Conservation (phyloP, 2,797 vertebrate species). For the Oryzias dopingdopingensis region DNA sequence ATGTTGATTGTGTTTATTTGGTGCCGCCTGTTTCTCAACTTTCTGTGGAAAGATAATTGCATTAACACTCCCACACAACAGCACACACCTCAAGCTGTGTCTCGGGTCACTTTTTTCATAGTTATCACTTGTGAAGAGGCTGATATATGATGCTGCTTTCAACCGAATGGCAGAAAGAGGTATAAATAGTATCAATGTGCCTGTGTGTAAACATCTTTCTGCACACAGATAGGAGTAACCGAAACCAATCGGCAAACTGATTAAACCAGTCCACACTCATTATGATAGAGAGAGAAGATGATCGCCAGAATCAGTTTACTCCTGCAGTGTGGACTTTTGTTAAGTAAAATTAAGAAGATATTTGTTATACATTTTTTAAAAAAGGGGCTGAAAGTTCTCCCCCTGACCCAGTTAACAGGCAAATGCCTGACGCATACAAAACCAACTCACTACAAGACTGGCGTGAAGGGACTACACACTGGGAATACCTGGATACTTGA, state of each 20-base stretch:
- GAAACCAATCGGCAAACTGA: background rate
- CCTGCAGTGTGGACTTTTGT: background rate
- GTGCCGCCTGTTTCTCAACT: slow-evolving; percentile 9
- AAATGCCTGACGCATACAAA: slow-evolving; percentile 26
- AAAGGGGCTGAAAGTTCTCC: background rate
- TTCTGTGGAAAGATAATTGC: slow-evolving; percentile 32
- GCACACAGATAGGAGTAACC: background rate
- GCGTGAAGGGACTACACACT: slow-evolving; percentile 3
- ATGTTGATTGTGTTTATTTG: background rate
- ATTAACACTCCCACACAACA: slow-evolving; percentile 25
- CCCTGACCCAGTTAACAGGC: slow-evolving; percentile 1
- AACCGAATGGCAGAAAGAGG: slow-evolving; percentile 21
- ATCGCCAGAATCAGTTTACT: background rate
- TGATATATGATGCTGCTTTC: slow-evolving; percentile 28
- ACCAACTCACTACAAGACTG: slow-evolving; percentile 18
- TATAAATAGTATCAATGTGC: slow-evolving; percentile 52
- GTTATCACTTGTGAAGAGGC: slow-evolving; percentile 39
- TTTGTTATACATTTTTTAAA: background rate
- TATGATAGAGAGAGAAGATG: background rate
- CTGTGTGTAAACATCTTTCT: slow-evolving; percentile 6
- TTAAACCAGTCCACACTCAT: background rate
- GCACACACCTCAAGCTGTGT: slow-evolving; percentile 6
- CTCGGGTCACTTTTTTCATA: slow-evolving; percentile 13
- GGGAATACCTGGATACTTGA: slow-evolving; percentile 34
- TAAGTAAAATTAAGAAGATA: too few relatives aligned